Conservation (phyloP, 2,797 vertebrate species). For the Rhabdomys pumilio region DNA sequence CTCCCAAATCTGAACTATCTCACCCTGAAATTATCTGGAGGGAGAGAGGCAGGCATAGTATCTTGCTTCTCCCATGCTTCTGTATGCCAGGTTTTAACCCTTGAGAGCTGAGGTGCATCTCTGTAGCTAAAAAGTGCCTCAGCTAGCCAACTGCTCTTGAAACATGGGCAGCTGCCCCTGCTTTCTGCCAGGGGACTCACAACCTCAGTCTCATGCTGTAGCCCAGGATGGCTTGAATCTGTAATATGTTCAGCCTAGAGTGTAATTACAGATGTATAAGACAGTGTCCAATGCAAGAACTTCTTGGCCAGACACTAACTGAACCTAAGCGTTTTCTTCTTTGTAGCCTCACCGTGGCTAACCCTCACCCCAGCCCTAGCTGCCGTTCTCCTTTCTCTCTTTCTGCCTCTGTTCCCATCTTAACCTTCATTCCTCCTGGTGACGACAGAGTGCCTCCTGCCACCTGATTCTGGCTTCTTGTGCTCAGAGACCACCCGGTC, state of each 20-base stretch:
- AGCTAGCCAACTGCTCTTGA: not conserved
- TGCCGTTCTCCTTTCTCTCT: not conserved
- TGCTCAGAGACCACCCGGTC: conserved; percentile 47
- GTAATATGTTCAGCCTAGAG: not conserved
- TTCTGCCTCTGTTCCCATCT: not conserved
- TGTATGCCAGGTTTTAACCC: not conserved
- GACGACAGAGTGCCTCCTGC: not conserved
- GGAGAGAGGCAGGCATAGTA: not conserved
- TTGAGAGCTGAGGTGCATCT: conserved; percentile 3
- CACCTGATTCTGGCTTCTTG: conserved; percentile 71
- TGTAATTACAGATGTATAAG: not conserved
- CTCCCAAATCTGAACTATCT: conserved; percentile 33
- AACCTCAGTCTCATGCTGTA: not conserved
- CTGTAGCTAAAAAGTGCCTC: not conserved
- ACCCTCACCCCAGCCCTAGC: not conserved
- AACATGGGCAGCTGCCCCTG: not conserved
- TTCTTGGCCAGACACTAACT: not conserved
- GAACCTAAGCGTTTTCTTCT: not conserved
- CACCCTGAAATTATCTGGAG: conserved; percentile 19
- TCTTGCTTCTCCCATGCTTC: too few relatives aligned
- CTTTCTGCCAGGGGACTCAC: not conserved
- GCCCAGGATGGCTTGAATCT: not conserved
- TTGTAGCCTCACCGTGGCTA: not conserved
- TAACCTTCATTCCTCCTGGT: not conserved
- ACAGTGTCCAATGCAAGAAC: not conserved